phyloP scores from a whole-genome alignment of 2,797 vertebrate species.

The Masticophis lateralis region DNA sequence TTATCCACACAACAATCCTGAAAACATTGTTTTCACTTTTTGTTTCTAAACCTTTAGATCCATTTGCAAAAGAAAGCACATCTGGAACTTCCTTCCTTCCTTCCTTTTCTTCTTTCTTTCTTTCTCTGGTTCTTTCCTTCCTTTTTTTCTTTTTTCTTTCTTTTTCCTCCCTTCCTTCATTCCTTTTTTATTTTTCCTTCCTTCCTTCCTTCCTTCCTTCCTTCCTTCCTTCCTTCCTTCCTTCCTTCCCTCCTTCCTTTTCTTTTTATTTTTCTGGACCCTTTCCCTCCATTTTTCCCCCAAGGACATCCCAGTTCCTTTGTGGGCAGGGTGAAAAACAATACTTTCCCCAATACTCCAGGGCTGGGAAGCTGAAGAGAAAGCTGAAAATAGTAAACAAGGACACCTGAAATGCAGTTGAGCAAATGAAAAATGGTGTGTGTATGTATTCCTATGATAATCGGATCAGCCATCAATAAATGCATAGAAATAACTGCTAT shows the following conservation, averaged over 20 bases:
- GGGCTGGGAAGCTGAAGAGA: not conserved
- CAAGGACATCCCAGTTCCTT: slow-evolving; percentile 6
- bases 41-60: not conserved
- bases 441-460: not conserved
- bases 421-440: not conserved
- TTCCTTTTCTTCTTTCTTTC: slow-evolving; percentile 3
- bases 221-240: not conserved
- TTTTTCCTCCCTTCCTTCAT: slow-evolving; percentile 16
- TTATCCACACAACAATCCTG: not conserved
- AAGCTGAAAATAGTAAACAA: slow-evolving; percentile 9
- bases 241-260: not conserved
- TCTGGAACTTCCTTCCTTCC: not conserved
- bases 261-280: not conserved
- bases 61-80: not conserved
- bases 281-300: slow-evolving; percentile 11
- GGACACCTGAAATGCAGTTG: slow-evolving; percentile 10
- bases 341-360: not conserved
- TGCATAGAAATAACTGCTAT: not conserved
- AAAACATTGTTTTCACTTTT: not conserved
- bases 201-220: not conserved
- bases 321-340: slow-evolving; percentile 23
- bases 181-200: slow-evolving; percentile 1
- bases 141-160: not conserved
- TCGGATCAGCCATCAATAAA: not conserved
- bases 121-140: not conserved